Evolutionary conservation across 2,888 invertebrate genomes (phyloP), one percentile per base, ranked within the genome.

Genomic region (Dynastes grantii): DNA sequence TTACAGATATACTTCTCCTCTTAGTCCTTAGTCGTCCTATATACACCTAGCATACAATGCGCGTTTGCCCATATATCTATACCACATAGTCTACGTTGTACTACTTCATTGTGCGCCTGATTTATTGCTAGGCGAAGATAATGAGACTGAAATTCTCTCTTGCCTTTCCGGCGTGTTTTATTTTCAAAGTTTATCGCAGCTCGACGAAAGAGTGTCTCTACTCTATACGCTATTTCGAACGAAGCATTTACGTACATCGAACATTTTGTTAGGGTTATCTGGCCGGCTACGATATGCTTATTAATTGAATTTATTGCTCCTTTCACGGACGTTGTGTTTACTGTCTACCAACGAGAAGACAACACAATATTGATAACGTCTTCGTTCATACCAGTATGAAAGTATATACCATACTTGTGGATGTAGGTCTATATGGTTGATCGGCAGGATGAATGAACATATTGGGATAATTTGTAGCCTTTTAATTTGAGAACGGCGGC

Each of bases 241-340:
- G 67, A 32, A 67, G 49, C 67, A 27, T 67, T 29, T 70, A 70
- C 70, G 53, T 71, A 71, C 71, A 71, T 37, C 55, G 71, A 71
- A 71, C 71, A 71, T 55, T 71, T 71, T 71, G 71, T 71, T 29
- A 16, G 32, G 71, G 71, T 71, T 71, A 71, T 71, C 71, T 71
- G 37, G 9, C 45, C 16, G 71, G 29, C 37, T 53, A n/a, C 40
- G 71, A 71, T 71, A 71, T 71, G 71, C 71, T 71, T 71, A 71
- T 71, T 71, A 71, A 71, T 71, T 71, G 71, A 71, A 71, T 71
- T 71, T 71, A 71, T 71, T 71, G 71, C 71, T 67, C 40, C 67
- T 71, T 68, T 29, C 32, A 55, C 58, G 71, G 37, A 32, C 16
- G 53, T 53, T 32, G 58, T 71, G 55, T 71, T 55, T 55, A 58